These are phyloP conservation scores for Archegozetes longisetosus DNA, from an alignment of 1,140 invertebrate genomes.

Conservation along the genomic window DNA sequence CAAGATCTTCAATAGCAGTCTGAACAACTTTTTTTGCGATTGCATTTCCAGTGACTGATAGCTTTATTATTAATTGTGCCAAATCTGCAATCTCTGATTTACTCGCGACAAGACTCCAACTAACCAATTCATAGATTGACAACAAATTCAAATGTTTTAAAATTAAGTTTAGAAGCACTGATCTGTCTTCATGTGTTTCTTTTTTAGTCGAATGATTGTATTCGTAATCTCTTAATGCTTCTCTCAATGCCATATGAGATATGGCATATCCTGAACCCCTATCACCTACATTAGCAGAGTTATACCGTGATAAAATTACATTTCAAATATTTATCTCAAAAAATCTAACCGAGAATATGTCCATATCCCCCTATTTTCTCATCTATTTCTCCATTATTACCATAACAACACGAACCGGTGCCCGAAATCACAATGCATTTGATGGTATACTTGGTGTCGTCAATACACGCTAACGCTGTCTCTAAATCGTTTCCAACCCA, in stretches of 20 bases:
- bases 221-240: constrained; percentile 5
- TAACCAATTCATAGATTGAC: constrained; percentile 7
- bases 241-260: neutral
- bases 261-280: constrained; percentile 8
- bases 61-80: neutral
- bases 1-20: constrained; percentile 1
- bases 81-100: constrained; percentile 4
- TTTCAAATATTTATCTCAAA: no score
- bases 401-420: constrained; percentile 10
- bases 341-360: constrained; percentile 1
- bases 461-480: neutral
- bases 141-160: constrained; percentile 4
- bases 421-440: neutral
- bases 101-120: constrained; percentile 7
- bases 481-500: constrained; percentile 12
- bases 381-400: neutral
- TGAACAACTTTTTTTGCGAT: neutral
- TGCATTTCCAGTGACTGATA: neutral
- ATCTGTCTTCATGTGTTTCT: neutral
- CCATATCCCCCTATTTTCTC: constrained; percentile 7
- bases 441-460: neutral
- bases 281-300: neutral
- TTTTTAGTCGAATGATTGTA: neutral
- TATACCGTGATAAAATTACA: no score
- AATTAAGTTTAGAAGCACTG: neutral